Evolutionary conservation across 2,888 invertebrate genomes (phyloP), one percentile per base, ranked within the genome.

Genomic region (Julus scanicus): DNA sequence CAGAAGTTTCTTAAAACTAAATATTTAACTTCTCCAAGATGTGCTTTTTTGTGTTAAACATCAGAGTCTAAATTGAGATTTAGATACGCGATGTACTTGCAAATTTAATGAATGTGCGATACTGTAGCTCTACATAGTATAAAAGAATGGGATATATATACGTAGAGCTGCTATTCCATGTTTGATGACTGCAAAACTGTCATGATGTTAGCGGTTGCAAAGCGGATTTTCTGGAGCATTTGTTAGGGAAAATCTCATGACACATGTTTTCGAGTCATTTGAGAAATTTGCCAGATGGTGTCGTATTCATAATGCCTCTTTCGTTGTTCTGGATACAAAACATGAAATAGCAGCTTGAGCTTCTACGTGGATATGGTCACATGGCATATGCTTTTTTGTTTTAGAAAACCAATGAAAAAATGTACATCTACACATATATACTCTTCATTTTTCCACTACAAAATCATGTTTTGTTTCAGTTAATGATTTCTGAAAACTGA

Each of bases 261-360:
- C 57, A 57, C 57, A n/a, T 71, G 71, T 71, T 71, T 71, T 71
- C 17, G 17, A 20, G 20, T 71, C 71, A 29, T 71, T 71, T 71
- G 29, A 4, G 20, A 71, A 71, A 4, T 8, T 71, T 71, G 71
- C 29, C 71, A 71, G 20, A 4, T 71, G 71, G 20, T 71, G 71
- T 29, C 71, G n/a, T 8, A 20, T 71, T 71, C 29, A 29, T 20
- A 71, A 20, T 71, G 71, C 44, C 4, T 44, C 44, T 44, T 44
- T 44, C 44, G 44, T 44, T 44, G 44, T 44, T 44, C 44, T 44
- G 44, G 44, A 44, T 44, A 44, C 44, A 44, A 44, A 44, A 44
- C 44, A 44, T 44, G 44, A 5, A 6, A 44, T 44, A 6, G 44
- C 44, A 44, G 44, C 44, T 44, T 44, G 44, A n/a, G n/a, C n/a